These are phyloP conservation scores for Saguinus midas DNA, from an alignment of 2,113 vertebrate species.

Conservation along the genomic window DNA sequence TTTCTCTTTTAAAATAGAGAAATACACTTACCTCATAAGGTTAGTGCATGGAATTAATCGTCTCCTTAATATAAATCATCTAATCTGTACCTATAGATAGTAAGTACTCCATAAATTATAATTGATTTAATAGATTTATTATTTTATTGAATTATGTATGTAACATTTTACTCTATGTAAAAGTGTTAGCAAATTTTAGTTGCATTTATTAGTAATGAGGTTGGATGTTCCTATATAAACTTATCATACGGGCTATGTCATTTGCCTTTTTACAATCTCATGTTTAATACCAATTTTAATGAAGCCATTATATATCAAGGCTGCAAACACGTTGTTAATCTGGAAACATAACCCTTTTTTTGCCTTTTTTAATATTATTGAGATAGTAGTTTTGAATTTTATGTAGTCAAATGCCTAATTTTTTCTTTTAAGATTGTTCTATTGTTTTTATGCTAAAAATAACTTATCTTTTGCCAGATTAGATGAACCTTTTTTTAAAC, in stretches of 20 bases:
- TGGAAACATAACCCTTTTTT: neutral
- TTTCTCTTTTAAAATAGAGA: neutral
- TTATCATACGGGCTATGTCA: neutral
- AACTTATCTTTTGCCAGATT: neutral
- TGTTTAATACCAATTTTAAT: neutral
- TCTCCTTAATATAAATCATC: neutral
- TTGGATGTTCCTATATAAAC: neutral
- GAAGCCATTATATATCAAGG: neutral
- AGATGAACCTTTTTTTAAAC: neutral
- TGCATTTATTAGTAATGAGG: neutral
- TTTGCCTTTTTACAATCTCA: neutral
- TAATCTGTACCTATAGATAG: neutral
- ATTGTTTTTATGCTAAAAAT: neutral
- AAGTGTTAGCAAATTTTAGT: neutral
- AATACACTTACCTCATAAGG: neutral
- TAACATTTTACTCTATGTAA: neutral
- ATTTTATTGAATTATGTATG: neutral
- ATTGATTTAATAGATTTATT: neutral
- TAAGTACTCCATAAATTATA: neutral
- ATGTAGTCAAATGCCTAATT: neutral
- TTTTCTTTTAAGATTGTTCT: neutral
- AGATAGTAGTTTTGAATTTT: neutral
- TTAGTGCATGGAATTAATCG: neutral
- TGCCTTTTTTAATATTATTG: neutral
- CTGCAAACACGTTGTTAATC: neutral